These are phyloP conservation scores for Lineus longissimus DNA, from an alignment of 1,140 invertebrate species.

Conservation along the genomic window DNA sequence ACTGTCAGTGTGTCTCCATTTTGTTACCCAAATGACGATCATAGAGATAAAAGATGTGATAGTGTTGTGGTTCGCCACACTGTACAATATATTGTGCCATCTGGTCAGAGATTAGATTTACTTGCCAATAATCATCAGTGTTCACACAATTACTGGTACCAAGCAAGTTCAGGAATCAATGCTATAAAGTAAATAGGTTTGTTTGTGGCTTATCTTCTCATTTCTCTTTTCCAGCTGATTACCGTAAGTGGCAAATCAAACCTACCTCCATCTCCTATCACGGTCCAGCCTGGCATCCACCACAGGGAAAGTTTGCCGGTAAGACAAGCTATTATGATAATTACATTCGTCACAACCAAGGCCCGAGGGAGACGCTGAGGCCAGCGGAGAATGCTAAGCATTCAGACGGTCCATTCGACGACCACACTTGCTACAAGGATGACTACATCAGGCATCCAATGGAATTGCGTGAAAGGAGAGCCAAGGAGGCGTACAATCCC, in stretches of 20 bases:
- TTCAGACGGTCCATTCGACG: slow-evolving; percentile 49
- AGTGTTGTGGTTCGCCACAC: too few species aligned
- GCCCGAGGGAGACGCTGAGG: slow-evolving; percentile 35
- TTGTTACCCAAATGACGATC: too few species aligned
- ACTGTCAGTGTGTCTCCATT: too few species aligned
- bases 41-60: too few species aligned
- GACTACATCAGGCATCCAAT: slow-evolving; percentile 48
- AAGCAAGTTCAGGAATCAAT: too few species aligned
- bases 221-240: slow-evolving; percentile 43
- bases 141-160: too few species aligned
- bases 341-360: slow-evolving; percentile 37
- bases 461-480: slow-evolving; percentile 26
- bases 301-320: slow-evolving; percentile 43
- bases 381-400: slow-evolving; percentile 38
- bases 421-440: slow-evolving; percentile 46
- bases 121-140: too few species aligned
- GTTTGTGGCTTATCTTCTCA: not conserved
- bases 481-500: slow-evolving; percentile 36
- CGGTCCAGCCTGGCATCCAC: slow-evolving; percentile 37
- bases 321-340: slow-evolving; percentile 46
- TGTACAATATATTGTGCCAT: too few species aligned
- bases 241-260: slow-evolving; percentile 45
- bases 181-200: too few species aligned
- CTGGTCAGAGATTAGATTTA: too few species aligned
- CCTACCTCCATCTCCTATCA: slow-evolving; percentile 26